These are phyloP conservation scores for Rhagoletis pomonella DNA, from an alignment of 1,140 invertebrate genomes.

Conservation along the genomic window DNA sequence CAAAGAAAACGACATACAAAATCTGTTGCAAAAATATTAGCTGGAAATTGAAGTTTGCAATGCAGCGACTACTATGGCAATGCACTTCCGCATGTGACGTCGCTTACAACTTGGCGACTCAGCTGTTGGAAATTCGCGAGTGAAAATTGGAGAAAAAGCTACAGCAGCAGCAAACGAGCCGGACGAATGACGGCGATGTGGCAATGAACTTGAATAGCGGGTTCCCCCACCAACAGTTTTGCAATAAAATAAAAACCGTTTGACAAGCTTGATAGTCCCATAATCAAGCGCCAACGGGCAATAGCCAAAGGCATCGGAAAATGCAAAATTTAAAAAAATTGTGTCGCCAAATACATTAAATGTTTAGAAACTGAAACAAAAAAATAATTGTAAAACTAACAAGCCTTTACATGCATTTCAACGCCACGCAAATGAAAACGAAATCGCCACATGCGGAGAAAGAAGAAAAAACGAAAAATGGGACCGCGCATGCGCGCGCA, in stretches of 20 bases:
- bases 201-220: conserved; percentile 42
- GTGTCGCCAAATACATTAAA: not conserved
- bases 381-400: not conserved
- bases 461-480: not conserved
- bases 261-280: conserved; percentile 4
- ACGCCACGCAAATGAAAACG: not conserved
- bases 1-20: not conserved
- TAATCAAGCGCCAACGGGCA: not conserved
- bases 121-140: not conserved
- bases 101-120: not conserved
- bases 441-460: not conserved
- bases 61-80: not conserved
- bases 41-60: not conserved
- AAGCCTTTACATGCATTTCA: not conserved
- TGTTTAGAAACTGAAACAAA: not conserved
- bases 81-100: conserved; percentile 5
- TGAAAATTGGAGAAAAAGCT: not conserved
- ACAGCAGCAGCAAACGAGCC: conserved; percentile 19
- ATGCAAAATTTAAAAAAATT: not conserved
- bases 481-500: not conserved
- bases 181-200: not conserved
- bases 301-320: not conserved
- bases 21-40: not conserved
- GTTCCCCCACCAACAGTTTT: not conserved
- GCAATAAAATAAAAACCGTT: conserved; percentile 29